These are phyloP conservation scores for Mesocentrotus franciscanus DNA, from an alignment of 53 echinoderm and acorn worm species.

Conservation along the genomic window DNA sequence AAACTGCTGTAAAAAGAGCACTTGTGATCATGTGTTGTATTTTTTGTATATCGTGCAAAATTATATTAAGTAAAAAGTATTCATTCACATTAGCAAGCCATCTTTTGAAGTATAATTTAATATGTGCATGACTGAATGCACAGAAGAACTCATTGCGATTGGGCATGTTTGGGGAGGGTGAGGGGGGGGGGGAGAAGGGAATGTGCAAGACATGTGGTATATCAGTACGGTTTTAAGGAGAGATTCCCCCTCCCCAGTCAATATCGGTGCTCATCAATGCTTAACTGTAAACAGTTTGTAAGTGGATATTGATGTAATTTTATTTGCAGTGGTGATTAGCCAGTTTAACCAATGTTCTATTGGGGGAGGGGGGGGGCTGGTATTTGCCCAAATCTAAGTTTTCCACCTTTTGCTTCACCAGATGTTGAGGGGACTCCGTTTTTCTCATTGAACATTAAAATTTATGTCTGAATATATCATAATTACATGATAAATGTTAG, in stretches of 20 bases:
- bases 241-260: neutral
- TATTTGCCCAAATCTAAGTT: neutral
- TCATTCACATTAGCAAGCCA: conserved; percentile 29
- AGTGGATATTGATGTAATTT: neutral
- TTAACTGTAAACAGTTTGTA: neutral
- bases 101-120: neutral
- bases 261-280: neutral
- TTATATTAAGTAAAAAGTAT: neutral
- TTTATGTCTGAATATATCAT: neutral
- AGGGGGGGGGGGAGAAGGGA: too few relatives aligned
- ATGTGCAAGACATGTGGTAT: neutral
- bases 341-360: neutral
- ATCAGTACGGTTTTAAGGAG: neutral
- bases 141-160: neutral
- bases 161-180: neutral
- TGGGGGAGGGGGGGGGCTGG: neutral
- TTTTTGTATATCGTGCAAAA: conserved; percentile 30
- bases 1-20: conserved; percentile 56
- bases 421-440: neutral
- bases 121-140: neutral
- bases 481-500: neutral
- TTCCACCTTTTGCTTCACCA: neutral
- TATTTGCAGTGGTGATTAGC: neutral
- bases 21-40: conserved; percentile 23
- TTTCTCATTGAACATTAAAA: neutral